Evolutionary conservation across 2,113 vertebrate species (phyloP), one percentile per base, ranked within the genome.

Genomic region (Heterotilapia buettikoferi): DNA sequence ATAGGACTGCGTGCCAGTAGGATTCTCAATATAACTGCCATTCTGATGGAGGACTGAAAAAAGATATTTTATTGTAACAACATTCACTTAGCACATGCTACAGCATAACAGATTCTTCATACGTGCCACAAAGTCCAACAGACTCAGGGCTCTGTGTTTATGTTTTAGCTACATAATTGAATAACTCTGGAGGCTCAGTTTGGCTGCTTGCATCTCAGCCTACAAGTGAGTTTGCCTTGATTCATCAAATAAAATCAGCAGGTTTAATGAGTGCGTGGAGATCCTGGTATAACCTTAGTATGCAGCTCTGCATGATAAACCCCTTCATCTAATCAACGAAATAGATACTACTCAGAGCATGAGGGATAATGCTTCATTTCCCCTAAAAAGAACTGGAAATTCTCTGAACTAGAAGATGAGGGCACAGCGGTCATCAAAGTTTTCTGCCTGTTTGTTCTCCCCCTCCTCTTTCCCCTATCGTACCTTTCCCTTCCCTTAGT

Each of bases 181-280:
- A 84, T 73, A 73, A 40, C 31, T 53, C 40, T 61, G 36, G 45
- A 87, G 85, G 61, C 45, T 52, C 81, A 53, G 61, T 87, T 78
- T 84, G 78, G 63, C 24, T 84, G 43, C 80, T 85, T 84, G 57
- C 57, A 90, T 91, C 88, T 88, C 13, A 83, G 85, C 33, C 56
- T 87, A 57, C 57, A 29, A 36, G 61, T 57, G 45, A 21, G 29
- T 79, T 82, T 71, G 76, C 82, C 86, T 89, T 90, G 52, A 90
- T 89, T 92, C 80, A 83, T 89, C 88, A 90, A 91, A 82, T 38
- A 79, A 86, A 92, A 91, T 88, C 86, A 89, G 61, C 79, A 83
- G 56, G 47, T 86, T 92, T 85, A 89, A 89, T 90, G 80, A 90
- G 87, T 71, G 7, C 24, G 53, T 86, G 24, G n/a, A 84, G 71